Conservation (phyloP, 2,113 vertebrate species). For the Perognathus longimembris region DNA sequence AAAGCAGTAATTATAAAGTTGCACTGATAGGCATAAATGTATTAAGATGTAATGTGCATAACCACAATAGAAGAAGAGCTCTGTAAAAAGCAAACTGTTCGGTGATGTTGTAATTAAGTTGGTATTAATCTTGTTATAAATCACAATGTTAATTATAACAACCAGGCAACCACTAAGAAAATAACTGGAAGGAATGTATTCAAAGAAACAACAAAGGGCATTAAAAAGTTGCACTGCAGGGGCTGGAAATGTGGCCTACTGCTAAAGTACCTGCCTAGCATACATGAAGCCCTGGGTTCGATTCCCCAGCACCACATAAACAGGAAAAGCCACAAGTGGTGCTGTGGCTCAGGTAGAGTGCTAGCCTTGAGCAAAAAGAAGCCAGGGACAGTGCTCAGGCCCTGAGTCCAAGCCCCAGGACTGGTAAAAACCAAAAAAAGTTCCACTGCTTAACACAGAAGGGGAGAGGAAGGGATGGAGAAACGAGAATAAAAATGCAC, state of each 20-base stretch:
- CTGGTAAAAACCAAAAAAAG: too few relatives aligned
- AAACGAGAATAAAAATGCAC: too few relatives aligned
- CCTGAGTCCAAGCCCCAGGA: too few relatives aligned
- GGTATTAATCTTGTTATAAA: conserved; percentile 17
- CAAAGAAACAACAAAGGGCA: not conserved
- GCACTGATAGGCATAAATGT: not conserved
- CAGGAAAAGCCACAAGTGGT: too few relatives aligned
- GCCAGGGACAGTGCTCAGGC: too few relatives aligned
- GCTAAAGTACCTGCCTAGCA: too few relatives aligned
- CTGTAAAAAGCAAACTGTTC: not conserved
- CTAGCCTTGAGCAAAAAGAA: too few relatives aligned
- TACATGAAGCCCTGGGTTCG: too few relatives aligned
- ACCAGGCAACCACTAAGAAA: not conserved
- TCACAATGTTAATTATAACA: not conserved
- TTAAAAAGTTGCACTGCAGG: not conserved
- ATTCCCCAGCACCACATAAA: too few relatives aligned
- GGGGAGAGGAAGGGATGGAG: not conserved
- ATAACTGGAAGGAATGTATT: not conserved
- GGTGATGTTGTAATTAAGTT: not conserved
- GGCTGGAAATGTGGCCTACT: too few relatives aligned
- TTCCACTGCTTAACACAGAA: too few relatives aligned
- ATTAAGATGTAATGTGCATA: conserved; percentile 4
- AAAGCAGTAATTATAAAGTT: conserved; percentile 2
- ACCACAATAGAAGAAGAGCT: not conserved
- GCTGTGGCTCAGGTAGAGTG: too few relatives aligned